Base-by-base conservation (phyloP, 2,113 vertebrate genomes). In the Mastomys coucha region DNA sequence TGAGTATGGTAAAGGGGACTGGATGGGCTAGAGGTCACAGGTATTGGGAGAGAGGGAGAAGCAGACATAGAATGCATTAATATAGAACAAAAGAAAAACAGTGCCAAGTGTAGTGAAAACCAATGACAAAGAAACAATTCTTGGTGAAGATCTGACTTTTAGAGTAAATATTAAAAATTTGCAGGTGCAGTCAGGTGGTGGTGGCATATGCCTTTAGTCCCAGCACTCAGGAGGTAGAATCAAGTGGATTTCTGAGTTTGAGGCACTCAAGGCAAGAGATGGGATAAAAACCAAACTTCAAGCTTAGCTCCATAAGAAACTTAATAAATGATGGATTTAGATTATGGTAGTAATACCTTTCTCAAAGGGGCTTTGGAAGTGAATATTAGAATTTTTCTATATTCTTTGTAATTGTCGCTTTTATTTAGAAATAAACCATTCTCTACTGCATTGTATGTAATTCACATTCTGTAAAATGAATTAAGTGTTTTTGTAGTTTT, bases 161-260 rank as follows among this genome's bases (percentile, higher is more conserved):
- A 91, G 81, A 81, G 58, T 65, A 22, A 93, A 90, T 16, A 12
- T 20, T 93, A 77, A 90, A 88, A 92, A 84, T 93, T 92, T 90
- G 33, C 2, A 81, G 90, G 77, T 7, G 70, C 19, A 67, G 28
- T 31, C 1, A 4, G 65, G 26, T 67, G 65, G 65, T 31, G 28
- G 10, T 3, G 10, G 65, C 65, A 67, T 67, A 31, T 67, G 65
- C 65, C 65, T 67, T 67, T 67, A 67, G 65, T 70, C 69, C 69
- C 8, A 70, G 33, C 31, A 70, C 14, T 16, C 33, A 36, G 69
- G 33, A 70, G 14, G 14, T 14, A 70, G 69, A 70, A 36, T 16
- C 33, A 70, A 36, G 16, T 70, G 33, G 2, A 36, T 70, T 33
- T 70, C 33, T 70, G 69, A 70, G 69, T 70, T 70, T 70, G 14